Conservation (phyloP, 23 tunicate species). For the Botrylloides violaceus region DNA sequence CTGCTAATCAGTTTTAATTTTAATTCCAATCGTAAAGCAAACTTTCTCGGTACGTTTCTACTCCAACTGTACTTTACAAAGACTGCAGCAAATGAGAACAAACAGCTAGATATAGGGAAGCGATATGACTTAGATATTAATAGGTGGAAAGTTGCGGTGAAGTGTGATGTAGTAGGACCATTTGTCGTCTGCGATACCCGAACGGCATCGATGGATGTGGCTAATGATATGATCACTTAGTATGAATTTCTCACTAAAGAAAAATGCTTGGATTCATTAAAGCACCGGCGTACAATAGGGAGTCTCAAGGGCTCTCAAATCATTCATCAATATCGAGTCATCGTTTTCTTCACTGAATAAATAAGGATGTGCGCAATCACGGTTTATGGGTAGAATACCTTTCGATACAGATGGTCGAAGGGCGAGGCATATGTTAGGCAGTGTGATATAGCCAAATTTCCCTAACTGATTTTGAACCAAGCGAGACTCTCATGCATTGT, state of each 20-base stretch:
- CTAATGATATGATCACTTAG: slow-evolving; percentile 28
- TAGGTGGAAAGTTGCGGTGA: slow-evolving; percentile 26
- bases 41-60: no score
- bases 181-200: slow-evolving; percentile 14
- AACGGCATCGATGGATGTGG: background rate
- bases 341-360: background rate
- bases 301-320: slow-evolving; percentile 14
- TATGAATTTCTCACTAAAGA: background rate
- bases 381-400: no score
- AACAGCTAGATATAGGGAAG: slow-evolving; percentile 1
- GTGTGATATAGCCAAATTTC: no score
- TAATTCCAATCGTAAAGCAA: no score
- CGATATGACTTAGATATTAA: slow-evolving; percentile 13
- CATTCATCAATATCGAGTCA: slow-evolving; percentile 6
- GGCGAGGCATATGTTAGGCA: no score
- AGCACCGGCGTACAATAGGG: background rate
- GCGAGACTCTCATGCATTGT: no score
- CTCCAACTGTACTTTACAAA: background rate
- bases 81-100: background rate
- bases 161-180: slow-evolving; percentile 35
- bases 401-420: no score
- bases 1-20: no score
- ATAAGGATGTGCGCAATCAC: background rate
- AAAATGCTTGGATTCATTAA: background rate
- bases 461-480: no score